Conservation (phyloP, 92 coral and sea anemone genomes). For the Micromussa lordhowensis region DNA sequence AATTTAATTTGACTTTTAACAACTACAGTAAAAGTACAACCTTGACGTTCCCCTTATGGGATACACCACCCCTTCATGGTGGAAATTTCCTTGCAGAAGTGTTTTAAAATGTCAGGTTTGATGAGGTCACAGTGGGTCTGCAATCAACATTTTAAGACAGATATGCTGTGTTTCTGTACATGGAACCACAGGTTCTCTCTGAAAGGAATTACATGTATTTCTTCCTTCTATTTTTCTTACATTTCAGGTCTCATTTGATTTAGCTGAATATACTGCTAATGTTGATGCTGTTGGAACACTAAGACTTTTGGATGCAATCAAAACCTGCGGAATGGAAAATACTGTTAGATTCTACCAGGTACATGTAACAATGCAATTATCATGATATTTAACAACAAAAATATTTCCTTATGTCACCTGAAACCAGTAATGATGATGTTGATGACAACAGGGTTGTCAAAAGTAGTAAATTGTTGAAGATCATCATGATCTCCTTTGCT, state of each 20-base stretch:
- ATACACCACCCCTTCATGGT: too few relatives aligned
- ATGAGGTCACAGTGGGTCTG: not conserved
- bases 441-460: too few relatives aligned
- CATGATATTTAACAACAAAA: not conserved
- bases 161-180: not conserved
- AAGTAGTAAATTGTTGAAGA: too few relatives aligned
- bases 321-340: slow-evolving; percentile 85
- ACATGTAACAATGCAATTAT: not conserved
- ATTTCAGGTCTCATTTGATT: slow-evolving; percentile 93
- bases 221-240: not conserved
- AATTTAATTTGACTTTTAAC: too few relatives aligned
- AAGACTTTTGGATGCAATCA: slow-evolving; percentile 91
- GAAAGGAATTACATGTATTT: not conserved
- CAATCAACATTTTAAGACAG: not conserved
- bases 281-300: slow-evolving; percentile 98
- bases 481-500: too few relatives aligned
- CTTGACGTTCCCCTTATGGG: not conserved
- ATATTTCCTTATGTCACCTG: not conserved
- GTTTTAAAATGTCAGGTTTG: not conserved
- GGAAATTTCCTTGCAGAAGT: not conserved
- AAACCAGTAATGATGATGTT: not conserved
- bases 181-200: not conserved
- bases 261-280: slow-evolving; percentile 97
- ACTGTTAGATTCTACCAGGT: slow-evolving; percentile 94
- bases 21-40: too few relatives aligned